These are phyloP conservation scores for Gallinago media DNA, from an alignment of 2,113 vertebrate genomes.

Conservation along the genomic window DNA sequence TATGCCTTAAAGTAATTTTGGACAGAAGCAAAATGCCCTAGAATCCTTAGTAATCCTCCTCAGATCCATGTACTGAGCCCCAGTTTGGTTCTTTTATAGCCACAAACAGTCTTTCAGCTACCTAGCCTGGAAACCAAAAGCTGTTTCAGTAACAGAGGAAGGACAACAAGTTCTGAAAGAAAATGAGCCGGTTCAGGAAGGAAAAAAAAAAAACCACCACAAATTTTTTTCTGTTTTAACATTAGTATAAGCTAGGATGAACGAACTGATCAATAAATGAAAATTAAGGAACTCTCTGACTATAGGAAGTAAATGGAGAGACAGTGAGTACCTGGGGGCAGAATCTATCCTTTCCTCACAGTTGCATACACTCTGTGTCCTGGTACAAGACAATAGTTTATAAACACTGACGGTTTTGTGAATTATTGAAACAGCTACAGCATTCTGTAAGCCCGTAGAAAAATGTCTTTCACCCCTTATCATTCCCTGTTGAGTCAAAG, in stretches of 20 bases:
- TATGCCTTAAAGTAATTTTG: conserved; percentile 82
- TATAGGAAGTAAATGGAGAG: background rate
- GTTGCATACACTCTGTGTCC: background rate
- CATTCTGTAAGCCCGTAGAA: background rate
- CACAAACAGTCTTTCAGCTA: conserved; percentile 70
- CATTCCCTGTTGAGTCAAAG: conserved; percentile 24
- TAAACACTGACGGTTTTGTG: background rate
- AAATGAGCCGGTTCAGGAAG: conserved; percentile 57
- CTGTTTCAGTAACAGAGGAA: conserved; percentile 63
- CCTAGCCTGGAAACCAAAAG: conserved; percentile 75
- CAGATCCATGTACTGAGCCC: conserved; percentile 78
- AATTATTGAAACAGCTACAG: conserved; percentile 47
- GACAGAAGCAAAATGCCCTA: conserved; percentile 79
- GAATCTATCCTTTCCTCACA: background rate
- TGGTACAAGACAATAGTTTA: background rate
- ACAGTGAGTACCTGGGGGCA: background rate
- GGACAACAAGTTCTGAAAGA: conserved; percentile 71
- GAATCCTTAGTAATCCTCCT: conserved; percentile 82
- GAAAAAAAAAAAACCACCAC: background rate
- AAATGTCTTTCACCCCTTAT: conserved; percentile 1
- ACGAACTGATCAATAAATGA: background rate
- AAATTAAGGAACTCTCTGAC: background rate
- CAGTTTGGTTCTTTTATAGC: conserved; percentile 73
- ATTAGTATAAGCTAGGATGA: conserved; percentile 17
- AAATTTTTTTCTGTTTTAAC: background rate